phyloP scores from a whole-genome alignment of 37 sponge, comb jelly and placozoan species.

The Cladorhizidae sp. region DNA sequence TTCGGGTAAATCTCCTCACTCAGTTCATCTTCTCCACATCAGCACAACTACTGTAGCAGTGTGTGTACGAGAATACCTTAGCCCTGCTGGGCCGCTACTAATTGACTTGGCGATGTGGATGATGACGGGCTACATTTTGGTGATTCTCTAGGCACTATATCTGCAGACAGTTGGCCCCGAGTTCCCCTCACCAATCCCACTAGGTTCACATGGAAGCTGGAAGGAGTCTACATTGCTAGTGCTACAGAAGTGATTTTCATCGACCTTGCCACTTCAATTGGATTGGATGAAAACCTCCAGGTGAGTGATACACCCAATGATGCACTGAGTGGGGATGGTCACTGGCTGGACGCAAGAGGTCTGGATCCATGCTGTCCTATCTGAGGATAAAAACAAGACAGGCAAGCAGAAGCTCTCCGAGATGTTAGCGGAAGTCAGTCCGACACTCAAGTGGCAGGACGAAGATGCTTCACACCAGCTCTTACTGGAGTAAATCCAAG shows the following conservation, averaged over 20 bases:
- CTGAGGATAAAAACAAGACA: constrained; percentile 18
- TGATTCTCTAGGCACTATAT: not conserved
- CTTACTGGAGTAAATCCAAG: constrained; percentile 31
- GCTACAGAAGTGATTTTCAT: not conserved
- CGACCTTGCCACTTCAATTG: not conserved
- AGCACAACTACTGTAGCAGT: not conserved
- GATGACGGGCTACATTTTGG: not conserved
- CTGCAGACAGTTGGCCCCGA: not conserved
- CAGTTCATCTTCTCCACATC: too few relatives aligned
- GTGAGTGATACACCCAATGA: too few relatives aligned
- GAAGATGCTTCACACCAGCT: constrained; percentile 7
- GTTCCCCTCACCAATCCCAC: constrained; percentile 3
- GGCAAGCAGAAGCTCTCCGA: not conserved
- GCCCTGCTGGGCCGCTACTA: not conserved
- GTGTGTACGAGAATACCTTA: not conserved
- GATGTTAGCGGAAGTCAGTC: not conserved
- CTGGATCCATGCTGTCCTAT: too few relatives aligned
- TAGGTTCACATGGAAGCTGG: constrained; percentile 5
- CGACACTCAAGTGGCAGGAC: constrained; percentile 18
- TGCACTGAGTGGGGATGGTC: too few relatives aligned
- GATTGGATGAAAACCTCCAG: too few relatives aligned
- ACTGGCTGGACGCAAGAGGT: too few relatives aligned
- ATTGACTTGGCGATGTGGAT: not conserved
- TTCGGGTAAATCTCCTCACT: too few relatives aligned
- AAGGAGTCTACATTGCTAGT: not conserved